A percentile compares a stretch with the other conserved stretches of the same genome.
Evolutionary conservation across 2,113 vertebrate genomes (phyloP).

Genomic region (Micronycteris hirsuta): DNA sequence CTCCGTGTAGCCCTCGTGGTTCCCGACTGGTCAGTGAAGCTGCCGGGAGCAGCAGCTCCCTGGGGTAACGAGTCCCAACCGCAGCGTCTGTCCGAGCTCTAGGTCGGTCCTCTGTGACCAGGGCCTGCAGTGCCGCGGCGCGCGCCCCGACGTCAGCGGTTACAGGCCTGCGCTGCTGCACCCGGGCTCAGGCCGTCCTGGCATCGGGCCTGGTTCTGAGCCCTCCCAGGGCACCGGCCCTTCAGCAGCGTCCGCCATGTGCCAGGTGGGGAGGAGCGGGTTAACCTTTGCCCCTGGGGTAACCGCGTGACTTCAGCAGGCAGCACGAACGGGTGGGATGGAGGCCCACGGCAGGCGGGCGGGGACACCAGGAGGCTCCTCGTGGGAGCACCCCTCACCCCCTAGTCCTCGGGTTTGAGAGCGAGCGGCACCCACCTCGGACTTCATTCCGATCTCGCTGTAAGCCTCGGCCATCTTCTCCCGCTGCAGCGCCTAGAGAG

Average conservation of each 20-base stretch:
- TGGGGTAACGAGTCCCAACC: background rate
- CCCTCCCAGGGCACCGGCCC: background rate
- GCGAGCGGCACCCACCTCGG: conserved; percentile 76
- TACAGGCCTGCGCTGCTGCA: background rate
- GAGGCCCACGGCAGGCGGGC: accelerated
- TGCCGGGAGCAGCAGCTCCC: accelerated
- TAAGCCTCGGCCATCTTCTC: conserved; percentile 85
- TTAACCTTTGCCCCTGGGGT: background rate
- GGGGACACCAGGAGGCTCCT: background rate
- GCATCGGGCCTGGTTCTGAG: background rate
- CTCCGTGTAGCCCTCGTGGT: background rate
- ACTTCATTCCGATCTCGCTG: conserved; percentile 82
- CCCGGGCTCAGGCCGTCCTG: background rate
- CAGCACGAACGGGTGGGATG: no score
- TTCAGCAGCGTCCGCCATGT: background rate
- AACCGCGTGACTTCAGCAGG: background rate
- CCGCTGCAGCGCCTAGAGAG: conserved; percentile 79
- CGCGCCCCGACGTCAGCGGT: no score
- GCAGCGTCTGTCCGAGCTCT: background rate
- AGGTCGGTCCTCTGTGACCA: background rate
- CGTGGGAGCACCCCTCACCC: background rate
- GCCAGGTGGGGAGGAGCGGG: background rate
- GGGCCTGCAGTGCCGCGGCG: background rate
- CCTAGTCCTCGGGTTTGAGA: background rate
- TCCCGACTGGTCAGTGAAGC: background rate